These are phyloP conservation scores for Pholis gunnellus DNA, from an alignment of 2,113 vertebrate genomes.

Conservation along the genomic window DNA sequence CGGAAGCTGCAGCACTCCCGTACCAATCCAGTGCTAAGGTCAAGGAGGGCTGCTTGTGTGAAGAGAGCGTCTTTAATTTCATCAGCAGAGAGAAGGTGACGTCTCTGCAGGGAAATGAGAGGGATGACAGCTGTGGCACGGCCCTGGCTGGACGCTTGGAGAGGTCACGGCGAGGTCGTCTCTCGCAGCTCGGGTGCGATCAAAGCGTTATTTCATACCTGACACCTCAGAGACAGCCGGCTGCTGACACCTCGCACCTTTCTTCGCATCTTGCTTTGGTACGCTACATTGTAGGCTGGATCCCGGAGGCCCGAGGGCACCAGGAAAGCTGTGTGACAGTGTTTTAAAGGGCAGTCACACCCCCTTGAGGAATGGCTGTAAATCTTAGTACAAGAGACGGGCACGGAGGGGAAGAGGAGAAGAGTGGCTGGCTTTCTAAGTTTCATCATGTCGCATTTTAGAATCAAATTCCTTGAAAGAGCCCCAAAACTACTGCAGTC, in stretches of 20 bases:
- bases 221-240: constrained; percentile 65
- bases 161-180: constrained; percentile 61
- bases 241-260: constrained; percentile 50
- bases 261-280: constrained; percentile 35
- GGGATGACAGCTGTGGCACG: constrained; percentile 57
- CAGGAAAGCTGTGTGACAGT: constrained; percentile 55
- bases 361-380: constrained; percentile 58
- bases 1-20: constrained; percentile 8
- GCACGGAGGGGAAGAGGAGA: constrained; percentile 8
- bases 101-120: constrained; percentile 66
- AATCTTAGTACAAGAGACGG: constrained; percentile 52
- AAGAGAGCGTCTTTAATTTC: constrained; percentile 65
- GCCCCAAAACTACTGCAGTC: not conserved
- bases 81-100: constrained; percentile 49
- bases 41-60: constrained; percentile 52
- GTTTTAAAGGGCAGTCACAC: constrained; percentile 71
- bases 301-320: constrained; percentile 43
- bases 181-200: constrained; percentile 47
- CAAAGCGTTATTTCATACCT: constrained; percentile 73
- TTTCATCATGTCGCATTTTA: not conserved
- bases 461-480: constrained; percentile 3
- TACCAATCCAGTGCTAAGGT: constrained; percentile 56
- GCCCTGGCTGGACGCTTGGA: constrained; percentile 43
- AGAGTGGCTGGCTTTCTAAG: constrained; percentile 10
- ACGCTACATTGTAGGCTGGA: constrained; percentile 11